phyloP scores from a whole-genome alignment of 2,888 invertebrate species.

The Tryphoninae sp. region DNA sequence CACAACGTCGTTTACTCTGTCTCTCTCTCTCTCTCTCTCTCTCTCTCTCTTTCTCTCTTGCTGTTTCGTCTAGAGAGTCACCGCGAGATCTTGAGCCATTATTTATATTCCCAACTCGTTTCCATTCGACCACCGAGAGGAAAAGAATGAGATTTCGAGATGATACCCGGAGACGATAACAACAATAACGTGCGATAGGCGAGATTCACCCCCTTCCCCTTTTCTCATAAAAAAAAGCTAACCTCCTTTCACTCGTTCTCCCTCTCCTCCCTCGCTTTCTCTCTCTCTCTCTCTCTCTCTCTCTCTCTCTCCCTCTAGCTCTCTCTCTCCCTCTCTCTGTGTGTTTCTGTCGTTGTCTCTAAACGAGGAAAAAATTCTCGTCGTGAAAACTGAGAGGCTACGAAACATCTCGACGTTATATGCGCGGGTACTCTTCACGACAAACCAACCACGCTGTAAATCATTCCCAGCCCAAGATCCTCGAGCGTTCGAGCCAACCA shows the following conservation, averaged over 20 bases:
- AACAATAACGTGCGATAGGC: slow-evolving; percentile 8
- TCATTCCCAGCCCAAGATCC: slow-evolving; percentile 36
- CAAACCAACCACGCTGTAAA: slow-evolving; percentile 52
- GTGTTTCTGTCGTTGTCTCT: background rate
- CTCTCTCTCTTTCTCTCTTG: slow-evolving; percentile 16
- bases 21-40: slow-evolving; percentile 40
- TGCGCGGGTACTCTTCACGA: background rate
- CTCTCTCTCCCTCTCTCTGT: slow-evolving; percentile 9
- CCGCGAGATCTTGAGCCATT: slow-evolving; percentile 52
- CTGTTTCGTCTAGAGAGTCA: slow-evolving; percentile 22
- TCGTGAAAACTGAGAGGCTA: slow-evolving; percentile 23
- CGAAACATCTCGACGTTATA: slow-evolving; percentile 28
- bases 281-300: slow-evolving; percentile 29
- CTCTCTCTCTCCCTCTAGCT: slow-evolving; percentile 4
- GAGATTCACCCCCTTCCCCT: background rate
- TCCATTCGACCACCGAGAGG: slow-evolving; percentile 45
- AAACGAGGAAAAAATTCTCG: slow-evolving; percentile 45
- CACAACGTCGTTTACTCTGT: slow-evolving; percentile 4
- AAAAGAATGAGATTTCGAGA: slow-evolving; percentile 52
- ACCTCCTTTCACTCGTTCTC: background rate
- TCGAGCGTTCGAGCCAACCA: slow-evolving; percentile 26
- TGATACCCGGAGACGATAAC: slow-evolving; percentile 34
- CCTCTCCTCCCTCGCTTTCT: background rate
- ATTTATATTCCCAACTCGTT: slow-evolving; percentile 61
- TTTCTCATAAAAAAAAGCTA: background rate